These are phyloP conservation scores for Drosophila paracracens DNA, from an alignment of 2,888 invertebrate species.

Conservation along the genomic window DNA sequence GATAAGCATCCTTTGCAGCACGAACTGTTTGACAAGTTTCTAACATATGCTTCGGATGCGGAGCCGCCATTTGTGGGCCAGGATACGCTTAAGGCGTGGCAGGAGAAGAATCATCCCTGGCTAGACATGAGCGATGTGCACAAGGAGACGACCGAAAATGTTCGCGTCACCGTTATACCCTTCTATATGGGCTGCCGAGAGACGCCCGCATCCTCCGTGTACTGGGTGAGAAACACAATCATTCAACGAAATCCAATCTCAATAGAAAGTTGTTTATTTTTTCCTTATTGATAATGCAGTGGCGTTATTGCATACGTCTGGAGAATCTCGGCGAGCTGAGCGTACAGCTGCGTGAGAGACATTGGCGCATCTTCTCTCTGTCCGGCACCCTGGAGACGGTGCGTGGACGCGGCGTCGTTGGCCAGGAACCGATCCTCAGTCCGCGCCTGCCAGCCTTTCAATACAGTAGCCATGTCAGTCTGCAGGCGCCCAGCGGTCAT, in stretches of 20 bases:
- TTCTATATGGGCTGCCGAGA: slow-evolving; percentile 98
- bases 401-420: slow-evolving; percentile 97
- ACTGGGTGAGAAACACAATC: slow-evolving; percentile 87
- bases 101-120: slow-evolving; percentile 99
- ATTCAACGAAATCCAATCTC: neutral
- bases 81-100: slow-evolving; percentile 97
- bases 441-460: slow-evolving; percentile 96
- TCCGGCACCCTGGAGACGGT: slow-evolving; percentile 97
- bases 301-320: slow-evolving; percentile 98
- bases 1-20: slow-evolving; percentile 95
- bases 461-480: slow-evolving; percentile 98
- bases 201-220: slow-evolving; percentile 95
- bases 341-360: slow-evolving; percentile 97
- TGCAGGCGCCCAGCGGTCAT: slow-evolving; percentile 98
- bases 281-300: slow-evolving; percentile 86
- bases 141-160: slow-evolving; percentile 96
- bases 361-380: slow-evolving; percentile 98
- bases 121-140: slow-evolving; percentile 98
- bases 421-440: slow-evolving; percentile 97
- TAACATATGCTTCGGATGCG: slow-evolving; percentile 90
- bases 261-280: neutral
- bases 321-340: slow-evolving; percentile 96
- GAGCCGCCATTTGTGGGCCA: slow-evolving; percentile 95
- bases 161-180: slow-evolving; percentile 97
- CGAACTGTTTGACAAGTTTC: slow-evolving; percentile 98